Conservation (phyloP, 1,140 invertebrate genomes). For the Atta colombica region DNA sequence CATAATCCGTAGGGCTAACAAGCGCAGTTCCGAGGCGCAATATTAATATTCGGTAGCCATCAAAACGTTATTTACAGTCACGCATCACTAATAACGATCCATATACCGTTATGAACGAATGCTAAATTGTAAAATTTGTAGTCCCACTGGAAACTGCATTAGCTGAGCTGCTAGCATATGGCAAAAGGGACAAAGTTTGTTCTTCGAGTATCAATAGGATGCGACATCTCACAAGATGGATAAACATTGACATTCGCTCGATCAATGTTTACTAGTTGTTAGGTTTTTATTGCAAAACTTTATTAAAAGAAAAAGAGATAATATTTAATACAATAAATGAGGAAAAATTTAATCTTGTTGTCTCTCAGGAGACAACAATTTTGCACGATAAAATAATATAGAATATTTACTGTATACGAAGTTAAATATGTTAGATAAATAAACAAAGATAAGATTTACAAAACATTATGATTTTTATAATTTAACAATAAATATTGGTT, state of each 20-base stretch:
- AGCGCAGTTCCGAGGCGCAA: constrained; percentile 52
- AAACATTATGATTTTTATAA: neutral
- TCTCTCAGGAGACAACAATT: neutral
- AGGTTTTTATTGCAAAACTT: constrained; percentile 39
- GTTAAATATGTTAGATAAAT: neutral
- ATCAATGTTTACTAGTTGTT: neutral
- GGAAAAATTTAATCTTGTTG: neutral
- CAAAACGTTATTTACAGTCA: constrained; percentile 51
- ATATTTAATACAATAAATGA: neutral
- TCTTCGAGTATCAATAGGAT: constrained; percentile 42
- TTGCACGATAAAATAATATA: neutral
- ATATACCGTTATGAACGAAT: constrained; percentile 37
- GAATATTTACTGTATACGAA: neutral
- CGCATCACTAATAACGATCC: constrained; percentile 47
- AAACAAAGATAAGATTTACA: neutral
- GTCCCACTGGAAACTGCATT: constrained; percentile 68
- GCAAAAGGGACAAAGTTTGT: constrained; percentile 60
- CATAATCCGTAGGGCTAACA: constrained; percentile 61
- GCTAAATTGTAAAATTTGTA: constrained; percentile 57
- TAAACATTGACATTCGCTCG: constrained; percentile 57
- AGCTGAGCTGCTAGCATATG: constrained; percentile 41
- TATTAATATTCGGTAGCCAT: constrained; percentile 58
- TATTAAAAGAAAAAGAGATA: neutral
- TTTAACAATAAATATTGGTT: no score
- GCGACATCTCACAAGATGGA: constrained; percentile 55